A percentile compares a stretch with the other conserved stretches of the same genome.
These are phyloP conservation scores for Lasioglossum figueresi DNA, from an alignment of 2,888 invertebrate species.

Conservation along the genomic window DNA sequence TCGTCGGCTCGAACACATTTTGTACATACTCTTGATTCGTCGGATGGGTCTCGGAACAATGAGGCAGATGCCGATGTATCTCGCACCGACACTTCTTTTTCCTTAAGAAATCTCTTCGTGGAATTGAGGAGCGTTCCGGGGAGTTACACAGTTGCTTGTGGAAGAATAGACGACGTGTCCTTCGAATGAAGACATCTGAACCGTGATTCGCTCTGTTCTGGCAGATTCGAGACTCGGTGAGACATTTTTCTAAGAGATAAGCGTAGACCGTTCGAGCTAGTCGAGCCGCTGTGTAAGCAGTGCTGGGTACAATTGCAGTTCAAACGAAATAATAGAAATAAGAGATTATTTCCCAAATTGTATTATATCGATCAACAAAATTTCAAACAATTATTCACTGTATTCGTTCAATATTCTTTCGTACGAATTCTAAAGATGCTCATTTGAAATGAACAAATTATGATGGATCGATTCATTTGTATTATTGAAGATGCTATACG, in stretches of 20 bases:
- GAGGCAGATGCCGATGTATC: constrained; percentile 53
- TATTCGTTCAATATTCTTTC: neutral
- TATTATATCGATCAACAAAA: neutral
- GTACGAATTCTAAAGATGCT: neutral
- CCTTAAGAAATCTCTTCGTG: constrained; percentile 58
- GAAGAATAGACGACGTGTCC: neutral
- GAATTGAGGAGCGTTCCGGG: constrained; percentile 54
- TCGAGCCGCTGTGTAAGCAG: constrained; percentile 47
- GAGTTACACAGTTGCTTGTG: constrained; percentile 4
- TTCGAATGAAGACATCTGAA: neutral
- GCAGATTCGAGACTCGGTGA: constrained; percentile 19
- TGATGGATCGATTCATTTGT: neutral
- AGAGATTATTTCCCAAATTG: neutral
- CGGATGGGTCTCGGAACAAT: neutral
- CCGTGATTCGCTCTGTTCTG: constrained; percentile 5
- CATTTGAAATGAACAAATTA: neutral
- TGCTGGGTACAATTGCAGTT: neutral
- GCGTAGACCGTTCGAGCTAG: constrained; percentile 57
- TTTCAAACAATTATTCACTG: neutral
- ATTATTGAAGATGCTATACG: too few relatives aligned
- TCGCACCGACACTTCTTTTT: constrained; percentile 47
- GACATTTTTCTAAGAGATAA: constrained; percentile 15
- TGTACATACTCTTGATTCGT: constrained; percentile 35
- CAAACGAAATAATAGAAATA: neutral
- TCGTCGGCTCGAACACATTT: neutral